phyloP scores from a whole-genome alignment of 2,888 invertebrate genomes.

The Synergus gifuensis region DNA sequence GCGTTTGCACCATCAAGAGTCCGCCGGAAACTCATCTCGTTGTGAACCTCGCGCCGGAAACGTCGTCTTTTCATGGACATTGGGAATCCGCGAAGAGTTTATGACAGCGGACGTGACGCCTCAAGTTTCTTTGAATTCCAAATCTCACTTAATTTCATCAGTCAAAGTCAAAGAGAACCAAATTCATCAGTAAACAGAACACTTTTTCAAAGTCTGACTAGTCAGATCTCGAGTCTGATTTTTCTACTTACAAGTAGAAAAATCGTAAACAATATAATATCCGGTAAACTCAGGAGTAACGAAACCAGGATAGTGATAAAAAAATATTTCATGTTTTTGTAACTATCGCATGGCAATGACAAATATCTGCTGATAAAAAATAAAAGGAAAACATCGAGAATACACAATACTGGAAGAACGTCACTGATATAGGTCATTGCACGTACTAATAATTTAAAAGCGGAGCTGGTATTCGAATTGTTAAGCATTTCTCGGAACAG shows the following conservation, averaged over 20 bases:
- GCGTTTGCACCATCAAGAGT: slow-evolving; percentile 48
- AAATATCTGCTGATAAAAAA: not conserved
- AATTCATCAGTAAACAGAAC: too few relatives aligned
- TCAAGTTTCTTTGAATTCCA: not conserved
- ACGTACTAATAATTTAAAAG: not conserved
- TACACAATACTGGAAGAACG: not conserved
- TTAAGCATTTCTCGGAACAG: not conserved
- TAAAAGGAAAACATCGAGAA: not conserved
- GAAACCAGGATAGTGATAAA: too few relatives aligned
- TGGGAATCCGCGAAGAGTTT: slow-evolving; percentile 15
- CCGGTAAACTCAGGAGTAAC: too few relatives aligned
- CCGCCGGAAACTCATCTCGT: slow-evolving; percentile 62
- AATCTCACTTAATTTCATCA: not conserved
- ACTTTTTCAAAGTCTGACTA: too few relatives aligned
- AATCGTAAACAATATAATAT: too few relatives aligned
- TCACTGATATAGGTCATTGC: not conserved
- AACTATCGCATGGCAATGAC: too few relatives aligned
- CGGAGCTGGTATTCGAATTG: not conserved
- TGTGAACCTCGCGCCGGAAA: slow-evolving; percentile 49
- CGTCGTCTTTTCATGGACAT: slow-evolving; percentile 40
- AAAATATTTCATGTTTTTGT: too few relatives aligned
- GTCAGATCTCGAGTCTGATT: too few relatives aligned
- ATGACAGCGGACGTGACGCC: not conserved
- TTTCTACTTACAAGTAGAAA: too few relatives aligned
- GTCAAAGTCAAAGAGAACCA: not conserved